Evolutionary conservation across 2,888 invertebrate genomes (phyloP), one percentile per base, ranked within the genome.

Genomic region (Spatulosminthurus flaviceps): DNA sequence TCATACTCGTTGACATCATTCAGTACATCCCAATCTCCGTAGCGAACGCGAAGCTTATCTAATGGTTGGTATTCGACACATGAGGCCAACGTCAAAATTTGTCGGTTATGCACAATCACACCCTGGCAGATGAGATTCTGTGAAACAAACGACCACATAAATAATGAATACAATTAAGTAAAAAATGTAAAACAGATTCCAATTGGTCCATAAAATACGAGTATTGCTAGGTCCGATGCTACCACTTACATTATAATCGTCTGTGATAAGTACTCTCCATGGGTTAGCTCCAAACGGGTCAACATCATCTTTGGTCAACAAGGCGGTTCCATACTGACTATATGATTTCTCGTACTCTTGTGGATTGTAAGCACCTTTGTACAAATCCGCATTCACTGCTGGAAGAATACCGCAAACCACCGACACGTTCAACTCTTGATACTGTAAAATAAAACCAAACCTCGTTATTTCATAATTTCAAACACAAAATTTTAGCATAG

Each of bases 1-100:
- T 84, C 84, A 64, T 84, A 83, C 76, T 84, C 84, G 41, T 84
- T 84, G 60, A 82, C 82, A 76, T 84, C 80, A 51, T 81, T 83
- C 34, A 81, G 81, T n/a, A 84, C 24, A 73, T 84, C 84, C 84
- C 84, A 84, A 70, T 84, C 84, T 22, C 81, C 83, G 29, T 78
- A 79, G 29, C 84, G 81, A 11, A 84, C 81, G 1, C 82, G 78
- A 24, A 82, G 80, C 24, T 81, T 81, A 41, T 82, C 81, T n/a
- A 81, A 71, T 29, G 82, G 77, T 7, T 81, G 79, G 28, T 80
- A 78, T 0, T 75, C 74, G 22, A 84, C 79, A 73, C 84, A 84
- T 22, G 84, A 83, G 13, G 70, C 77, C 0, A 81, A 64, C 0
- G 84, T 84, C 41, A 84, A 69, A 11, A 84, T 77, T 42, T 81